phyloP scores from a whole-genome alignment of 2,888 invertebrate genomes.

The Siphlonurus alternatus region DNA sequence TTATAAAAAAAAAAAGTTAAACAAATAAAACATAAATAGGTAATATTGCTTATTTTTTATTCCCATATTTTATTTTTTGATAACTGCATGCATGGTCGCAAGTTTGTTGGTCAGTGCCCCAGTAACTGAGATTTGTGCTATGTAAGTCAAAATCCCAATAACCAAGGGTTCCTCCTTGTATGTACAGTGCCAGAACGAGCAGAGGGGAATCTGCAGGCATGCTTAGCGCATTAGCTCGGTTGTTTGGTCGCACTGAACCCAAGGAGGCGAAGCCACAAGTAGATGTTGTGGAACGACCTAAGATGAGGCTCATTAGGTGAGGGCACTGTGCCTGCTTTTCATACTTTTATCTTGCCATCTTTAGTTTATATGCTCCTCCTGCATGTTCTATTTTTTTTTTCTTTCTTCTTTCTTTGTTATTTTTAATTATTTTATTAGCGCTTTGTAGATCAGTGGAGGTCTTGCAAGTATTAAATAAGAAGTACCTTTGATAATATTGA shows the following conservation, averaged over 20 bases:
- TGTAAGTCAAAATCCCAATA: too few relatives aligned
- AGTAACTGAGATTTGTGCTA: too few relatives aligned
- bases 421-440: constrained; percentile 6
- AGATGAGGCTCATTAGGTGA: constrained; percentile 5
- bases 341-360: background rate
- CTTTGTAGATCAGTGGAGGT: too few relatives aligned
- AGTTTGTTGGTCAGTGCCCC: too few relatives aligned
- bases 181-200: background rate
- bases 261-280: background rate
- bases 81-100: too few relatives aligned
- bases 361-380: background rate
- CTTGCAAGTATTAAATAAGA: too few relatives aligned
- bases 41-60: too few relatives aligned
- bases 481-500: too few relatives aligned
- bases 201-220: background rate
- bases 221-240: background rate
- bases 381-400: background rate
- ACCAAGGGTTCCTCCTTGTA: background rate
- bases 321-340: background rate
- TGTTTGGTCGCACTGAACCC: background rate
- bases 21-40: too few relatives aligned
- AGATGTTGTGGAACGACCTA: background rate
- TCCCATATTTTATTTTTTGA: too few relatives aligned
- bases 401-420: background rate
- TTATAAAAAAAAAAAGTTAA: too few relatives aligned